A percentile compares a stretch with the other conserved stretches of the same genome.
Conservation (phyloP, 2,113 vertebrate species). For the Suricata suricatta region DNA sequence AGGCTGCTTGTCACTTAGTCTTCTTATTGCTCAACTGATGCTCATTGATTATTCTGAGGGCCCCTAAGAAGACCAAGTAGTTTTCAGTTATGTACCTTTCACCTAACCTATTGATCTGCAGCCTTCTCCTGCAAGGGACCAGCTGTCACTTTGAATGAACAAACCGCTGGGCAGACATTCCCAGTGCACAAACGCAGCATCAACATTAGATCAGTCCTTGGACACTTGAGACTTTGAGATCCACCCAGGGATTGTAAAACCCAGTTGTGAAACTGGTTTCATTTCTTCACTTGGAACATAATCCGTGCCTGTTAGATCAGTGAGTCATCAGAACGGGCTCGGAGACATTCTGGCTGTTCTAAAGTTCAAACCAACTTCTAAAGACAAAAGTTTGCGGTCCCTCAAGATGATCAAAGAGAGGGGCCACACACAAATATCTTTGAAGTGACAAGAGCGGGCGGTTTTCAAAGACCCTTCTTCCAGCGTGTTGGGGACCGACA, state of each 20-base stretch:
- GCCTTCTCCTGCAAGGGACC: not conserved
- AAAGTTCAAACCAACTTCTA: not conserved
- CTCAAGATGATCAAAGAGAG: not conserved
- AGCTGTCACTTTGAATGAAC: not conserved
- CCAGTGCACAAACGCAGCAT: fast-evolving
- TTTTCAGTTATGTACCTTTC: not conserved
- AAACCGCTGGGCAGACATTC: not conserved
- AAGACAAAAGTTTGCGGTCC: not conserved
- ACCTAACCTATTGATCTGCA: not conserved
- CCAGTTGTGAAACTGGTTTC: not conserved
- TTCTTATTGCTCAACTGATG: not conserved
- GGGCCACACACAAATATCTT: not conserved
- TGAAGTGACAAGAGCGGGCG: not conserved
- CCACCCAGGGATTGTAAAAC: not conserved
- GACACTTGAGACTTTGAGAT: not conserved
- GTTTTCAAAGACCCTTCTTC: not conserved
- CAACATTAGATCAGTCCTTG: not conserved
- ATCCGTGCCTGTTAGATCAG: not conserved
- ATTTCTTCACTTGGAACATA: not conserved
- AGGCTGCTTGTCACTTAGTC: not conserved
- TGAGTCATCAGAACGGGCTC: not conserved
- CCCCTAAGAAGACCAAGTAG: no score
- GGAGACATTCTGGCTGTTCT: not conserved
- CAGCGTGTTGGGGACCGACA: no score
- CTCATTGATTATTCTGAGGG: not conserved